Percentiles rank a stretch among this genome's conserved stretches.
Evolutionary conservation across 2,888 invertebrate genomes (phyloP).

Genomic region (Andrena marginata): DNA sequence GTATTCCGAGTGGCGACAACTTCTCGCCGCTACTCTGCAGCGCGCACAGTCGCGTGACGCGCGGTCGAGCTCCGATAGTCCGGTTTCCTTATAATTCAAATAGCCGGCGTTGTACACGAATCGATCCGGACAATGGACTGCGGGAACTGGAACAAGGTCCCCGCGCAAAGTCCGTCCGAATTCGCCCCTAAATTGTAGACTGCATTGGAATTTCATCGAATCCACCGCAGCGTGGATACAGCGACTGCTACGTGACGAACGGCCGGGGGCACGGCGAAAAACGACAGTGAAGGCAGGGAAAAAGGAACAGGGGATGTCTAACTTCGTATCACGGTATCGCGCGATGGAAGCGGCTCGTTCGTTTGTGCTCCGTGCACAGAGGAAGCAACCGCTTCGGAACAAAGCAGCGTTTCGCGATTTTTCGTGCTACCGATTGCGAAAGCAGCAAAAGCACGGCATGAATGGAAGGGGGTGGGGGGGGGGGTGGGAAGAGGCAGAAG

Average conservation of each 20-base stretch:
- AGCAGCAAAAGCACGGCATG: slow-evolving; percentile 18
- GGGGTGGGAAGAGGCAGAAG: background rate
- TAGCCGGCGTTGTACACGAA: slow-evolving; percentile 33
- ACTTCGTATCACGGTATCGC: slow-evolving; percentile 3
- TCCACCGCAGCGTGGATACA: background rate
- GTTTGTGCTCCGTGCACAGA: slow-evolving; percentile 1
- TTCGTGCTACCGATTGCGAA: slow-evolving; percentile 40
- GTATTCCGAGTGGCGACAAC: slow-evolving; percentile 8
- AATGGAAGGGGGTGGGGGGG: background rate
- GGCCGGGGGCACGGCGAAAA: background rate
- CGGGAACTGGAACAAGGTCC: slow-evolving; percentile 37
- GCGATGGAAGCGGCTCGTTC: slow-evolving; percentile 20
- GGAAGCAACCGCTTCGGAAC: slow-evolving; percentile 9
- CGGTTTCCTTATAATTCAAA: slow-evolving; percentile 44
- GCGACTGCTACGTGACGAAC: background rate
- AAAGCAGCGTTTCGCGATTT: slow-evolving; percentile 27
- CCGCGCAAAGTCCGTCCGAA: slow-evolving; percentile 14
- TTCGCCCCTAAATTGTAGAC: slow-evolving; percentile 40
- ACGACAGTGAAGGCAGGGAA: no score
- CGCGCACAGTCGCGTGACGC: background rate
- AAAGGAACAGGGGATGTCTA: background rate
- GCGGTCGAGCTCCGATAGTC: slow-evolving; percentile 29
- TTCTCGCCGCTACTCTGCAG: background rate
- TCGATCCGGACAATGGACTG: slow-evolving; percentile 35
- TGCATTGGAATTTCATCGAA: slow-evolving; percentile 1